Conservation (phyloP, 2,797 vertebrate species). For the Notoglanidium macrostoma region DNA sequence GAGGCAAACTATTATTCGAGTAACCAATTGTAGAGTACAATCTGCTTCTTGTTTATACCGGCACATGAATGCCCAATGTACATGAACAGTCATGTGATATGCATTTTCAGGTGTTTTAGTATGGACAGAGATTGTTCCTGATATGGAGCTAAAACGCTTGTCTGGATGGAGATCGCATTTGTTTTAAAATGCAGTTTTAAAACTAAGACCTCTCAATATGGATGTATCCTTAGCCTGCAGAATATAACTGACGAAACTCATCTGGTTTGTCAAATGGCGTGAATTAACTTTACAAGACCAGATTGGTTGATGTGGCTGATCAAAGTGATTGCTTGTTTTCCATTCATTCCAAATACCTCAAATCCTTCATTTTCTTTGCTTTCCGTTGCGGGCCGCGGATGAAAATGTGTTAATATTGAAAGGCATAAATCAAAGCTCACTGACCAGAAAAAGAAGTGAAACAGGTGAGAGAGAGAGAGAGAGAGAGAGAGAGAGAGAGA, state of each 20-base stretch:
- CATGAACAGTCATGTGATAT: too few species aligned
- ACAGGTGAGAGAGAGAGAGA: conserved; percentile 28
- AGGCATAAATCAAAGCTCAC: conserved; percentile 61
- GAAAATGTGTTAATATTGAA: conserved; percentile 61
- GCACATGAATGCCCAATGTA: too few species aligned
- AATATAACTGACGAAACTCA: background rate
- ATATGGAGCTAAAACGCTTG: too few species aligned
- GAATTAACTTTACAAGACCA: background rate
- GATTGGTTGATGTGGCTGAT: background rate
- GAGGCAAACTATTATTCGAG: too few species aligned
- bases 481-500: background rate
- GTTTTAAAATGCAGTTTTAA: too few species aligned
- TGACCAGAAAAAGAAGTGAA: conserved; percentile 48
- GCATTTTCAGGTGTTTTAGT: too few species aligned
- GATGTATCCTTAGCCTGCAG: background rate
- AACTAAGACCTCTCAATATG: too few species aligned
- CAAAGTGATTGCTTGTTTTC: background rate
- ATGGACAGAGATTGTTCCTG: too few species aligned
- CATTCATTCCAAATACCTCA: conserved; percentile 34
- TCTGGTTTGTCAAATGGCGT: background rate
- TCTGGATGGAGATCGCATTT: too few species aligned
- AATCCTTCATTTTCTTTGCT: conserved; percentile 59
- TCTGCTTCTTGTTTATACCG: too few species aligned
- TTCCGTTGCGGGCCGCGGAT: conserved; percentile 45
- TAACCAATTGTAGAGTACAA: too few species aligned